Percentiles rank a stretch among this genome's conserved stretches.
Evolutionary conservation across 2,113 vertebrate genomes (phyloP).

Genomic region (Silurus glanis): DNA sequence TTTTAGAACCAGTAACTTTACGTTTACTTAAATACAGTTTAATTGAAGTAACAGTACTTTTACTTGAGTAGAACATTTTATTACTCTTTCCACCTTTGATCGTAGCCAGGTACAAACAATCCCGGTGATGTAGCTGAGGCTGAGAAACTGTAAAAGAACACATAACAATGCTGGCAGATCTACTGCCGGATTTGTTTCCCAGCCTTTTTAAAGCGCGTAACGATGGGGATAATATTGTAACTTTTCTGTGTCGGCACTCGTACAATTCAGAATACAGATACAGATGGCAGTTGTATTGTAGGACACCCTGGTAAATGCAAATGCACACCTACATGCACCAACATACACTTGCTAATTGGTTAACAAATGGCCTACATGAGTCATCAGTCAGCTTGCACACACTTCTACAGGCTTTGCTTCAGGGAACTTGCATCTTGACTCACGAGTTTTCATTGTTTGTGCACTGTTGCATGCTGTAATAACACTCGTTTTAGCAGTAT

Average conservation of each 20-base stretch:
- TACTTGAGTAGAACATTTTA: no score
- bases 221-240: no score
- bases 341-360: background rate
- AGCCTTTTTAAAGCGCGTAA: no score
- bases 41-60: no score
- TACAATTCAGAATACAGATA: background rate
- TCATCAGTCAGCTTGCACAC: slow-evolving; percentile 1
- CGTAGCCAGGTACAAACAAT: background rate
- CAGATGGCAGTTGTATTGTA: background rate
- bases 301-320: background rate
- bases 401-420: slow-evolving; percentile 3
- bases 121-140: background rate
- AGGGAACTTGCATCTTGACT: background rate
- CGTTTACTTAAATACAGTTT: no score
- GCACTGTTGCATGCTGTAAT: background rate
- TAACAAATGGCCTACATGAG: background rate
- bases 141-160: background rate
- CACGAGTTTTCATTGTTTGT: slow-evolving; percentile 11
- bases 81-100: background rate
- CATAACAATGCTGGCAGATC: no score
- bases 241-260: background rate
- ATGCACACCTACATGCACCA: background rate
- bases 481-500: slow-evolving; percentile 5
- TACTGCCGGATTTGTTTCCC: no score
- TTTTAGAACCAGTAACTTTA: no score